A percentile compares a stretch with the other conserved stretches of the same genome.
These are phyloP conservation scores for Copidosoma floridanum DNA, from an alignment of 1,140 invertebrate species.

Conservation along the genomic window DNA sequence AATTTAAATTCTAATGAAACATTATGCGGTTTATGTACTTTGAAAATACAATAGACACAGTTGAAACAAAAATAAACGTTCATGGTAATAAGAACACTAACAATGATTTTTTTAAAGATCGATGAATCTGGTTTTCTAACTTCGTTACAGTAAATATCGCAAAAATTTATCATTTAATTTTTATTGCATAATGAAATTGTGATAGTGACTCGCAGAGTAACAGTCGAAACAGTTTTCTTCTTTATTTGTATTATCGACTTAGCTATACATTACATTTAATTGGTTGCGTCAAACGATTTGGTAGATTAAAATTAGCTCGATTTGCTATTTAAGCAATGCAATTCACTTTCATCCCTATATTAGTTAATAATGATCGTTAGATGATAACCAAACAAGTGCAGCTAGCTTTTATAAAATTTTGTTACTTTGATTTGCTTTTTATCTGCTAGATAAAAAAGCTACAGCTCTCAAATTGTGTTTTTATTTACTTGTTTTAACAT, in stretches of 20 bases:
- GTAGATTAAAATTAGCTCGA: constrained; percentile 1
- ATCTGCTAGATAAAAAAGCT: no score
- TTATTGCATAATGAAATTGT: neutral
- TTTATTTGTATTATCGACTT: neutral
- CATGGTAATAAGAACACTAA: constrained; percentile 20
- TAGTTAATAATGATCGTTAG: neutral
- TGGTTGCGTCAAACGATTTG: neutral
- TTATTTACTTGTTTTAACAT: neutral
- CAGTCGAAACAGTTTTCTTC: neutral
- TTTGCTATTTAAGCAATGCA: neutral
- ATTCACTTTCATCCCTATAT: constrained; percentile 1
- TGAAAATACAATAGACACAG: neutral
- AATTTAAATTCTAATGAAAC: neutral
- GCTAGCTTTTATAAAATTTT: no score
- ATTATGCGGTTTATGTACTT: neutral
- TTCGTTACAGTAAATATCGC: no score
- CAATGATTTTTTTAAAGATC: neutral
- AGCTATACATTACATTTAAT: neutral
- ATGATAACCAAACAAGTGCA: neutral
- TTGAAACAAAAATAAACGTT: neutral
- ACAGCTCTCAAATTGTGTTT: neutral
- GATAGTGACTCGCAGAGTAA: neutral
- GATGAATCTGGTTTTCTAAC: no score
- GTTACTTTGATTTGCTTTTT: no score
- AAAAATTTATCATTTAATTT: no score